These are phyloP conservation scores for Papilio protenor DNA, from an alignment of 2,888 invertebrate species.

Conservation along the genomic window DNA sequence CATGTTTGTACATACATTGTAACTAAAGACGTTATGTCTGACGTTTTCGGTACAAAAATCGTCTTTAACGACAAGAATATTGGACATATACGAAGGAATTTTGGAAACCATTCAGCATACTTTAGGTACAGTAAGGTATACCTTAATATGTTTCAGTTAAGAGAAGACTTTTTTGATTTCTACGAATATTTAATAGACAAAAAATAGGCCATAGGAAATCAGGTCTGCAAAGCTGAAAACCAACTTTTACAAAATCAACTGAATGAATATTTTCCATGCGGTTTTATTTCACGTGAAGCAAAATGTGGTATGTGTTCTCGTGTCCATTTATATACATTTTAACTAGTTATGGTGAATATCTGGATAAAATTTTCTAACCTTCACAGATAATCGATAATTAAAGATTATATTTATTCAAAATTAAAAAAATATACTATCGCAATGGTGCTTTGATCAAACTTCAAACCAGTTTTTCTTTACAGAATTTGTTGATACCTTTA, in stretches of 20 bases:
- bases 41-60: not conserved
- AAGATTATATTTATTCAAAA: too few species aligned
- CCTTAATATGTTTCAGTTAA: not conserved
- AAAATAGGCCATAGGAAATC: constrained; percentile 21
- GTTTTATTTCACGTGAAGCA: constrained; percentile 34
- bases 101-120: not conserved
- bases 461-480: too few species aligned
- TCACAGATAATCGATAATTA: too few species aligned
- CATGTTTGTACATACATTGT: too few species aligned
- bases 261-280: constrained; percentile 39
- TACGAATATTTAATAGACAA: constrained; percentile 18
- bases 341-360: not conserved
- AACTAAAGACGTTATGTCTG: not conserved
- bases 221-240: constrained; percentile 22
- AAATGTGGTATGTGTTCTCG: constrained; percentile 1
- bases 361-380: not conserved
- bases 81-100: not conserved
- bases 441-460: too few species aligned
- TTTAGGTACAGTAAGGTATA: too few species aligned
- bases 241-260: constrained; percentile 25
- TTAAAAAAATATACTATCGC: too few species aligned
- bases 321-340: constrained; percentile 17
- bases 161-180: not conserved
- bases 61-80: not conserved
- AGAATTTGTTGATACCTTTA: too few species aligned